A percentile compares a stretch with the other conserved stretches of the same genome.
These are phyloP conservation scores for Serilophus lunatus DNA, from an alignment of 2,113 vertebrate species.

Conservation along the genomic window DNA sequence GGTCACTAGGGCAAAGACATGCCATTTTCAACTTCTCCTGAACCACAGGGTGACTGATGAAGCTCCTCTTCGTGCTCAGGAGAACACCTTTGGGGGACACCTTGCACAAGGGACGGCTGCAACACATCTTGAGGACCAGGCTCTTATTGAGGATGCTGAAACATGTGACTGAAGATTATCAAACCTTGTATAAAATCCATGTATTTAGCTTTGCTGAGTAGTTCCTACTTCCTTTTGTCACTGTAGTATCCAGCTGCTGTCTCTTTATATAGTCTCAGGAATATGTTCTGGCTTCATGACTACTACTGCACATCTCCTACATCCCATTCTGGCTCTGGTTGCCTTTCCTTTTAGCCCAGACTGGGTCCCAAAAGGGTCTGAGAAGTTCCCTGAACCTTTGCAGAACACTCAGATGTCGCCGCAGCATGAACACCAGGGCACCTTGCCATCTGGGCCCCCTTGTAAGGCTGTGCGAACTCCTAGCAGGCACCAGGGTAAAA, in stretches of 20 bases:
- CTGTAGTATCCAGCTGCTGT: neutral
- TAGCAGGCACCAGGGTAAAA: neutral
- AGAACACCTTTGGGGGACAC: accelerated
- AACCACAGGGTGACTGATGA: neutral
- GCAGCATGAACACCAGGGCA: neutral
- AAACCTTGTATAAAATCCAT: neutral
- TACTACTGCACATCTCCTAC: neutral
- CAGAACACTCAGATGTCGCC: accelerated
- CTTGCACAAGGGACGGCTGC: neutral
- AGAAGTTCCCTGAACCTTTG: neutral
- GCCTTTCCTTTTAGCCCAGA: neutral
- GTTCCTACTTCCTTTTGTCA: neutral
- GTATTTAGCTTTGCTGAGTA: neutral
- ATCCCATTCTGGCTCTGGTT: neutral
- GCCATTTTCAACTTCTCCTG: neutral
- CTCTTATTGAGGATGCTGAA: neutral
- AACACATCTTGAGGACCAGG: neutral
- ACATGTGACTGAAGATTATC: neutral
- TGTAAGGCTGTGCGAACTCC: neutral
- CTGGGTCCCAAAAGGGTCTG: neutral
- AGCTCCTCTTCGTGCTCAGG: neutral
- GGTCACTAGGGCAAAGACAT: neutral
- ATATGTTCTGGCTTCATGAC: neutral
- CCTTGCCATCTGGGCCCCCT: neutral
- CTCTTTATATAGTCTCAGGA: neutral